A percentile compares a stretch with the other conserved stretches of the same genome.
Evolutionary conservation across 2,797 vertebrate species (phyloP).

Genomic region (Sebastes miniatus): DNA sequence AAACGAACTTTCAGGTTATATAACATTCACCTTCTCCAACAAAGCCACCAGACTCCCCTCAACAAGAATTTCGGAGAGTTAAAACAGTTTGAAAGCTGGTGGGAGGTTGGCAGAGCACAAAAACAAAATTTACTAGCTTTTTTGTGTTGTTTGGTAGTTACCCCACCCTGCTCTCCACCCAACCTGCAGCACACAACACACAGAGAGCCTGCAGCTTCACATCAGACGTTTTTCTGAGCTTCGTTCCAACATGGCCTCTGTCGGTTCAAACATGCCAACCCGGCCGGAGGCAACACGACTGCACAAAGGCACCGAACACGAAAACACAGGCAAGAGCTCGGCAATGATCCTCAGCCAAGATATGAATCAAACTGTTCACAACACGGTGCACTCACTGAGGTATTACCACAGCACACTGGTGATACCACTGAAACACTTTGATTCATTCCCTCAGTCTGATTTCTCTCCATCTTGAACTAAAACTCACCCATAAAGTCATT

Average conservation of each 20-base stretch:
- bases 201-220: conserved; percentile 43
- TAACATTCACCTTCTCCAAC: background rate
- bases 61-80: background rate
- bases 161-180: conserved; percentile 13
- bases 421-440: background rate
- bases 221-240: conserved; percentile 8
- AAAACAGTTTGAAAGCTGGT: background rate
- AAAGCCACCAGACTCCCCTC: background rate
- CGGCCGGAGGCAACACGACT: conserved; percentile 29
- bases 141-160: background rate
- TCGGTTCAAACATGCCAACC: conserved; percentile 30
- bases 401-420: background rate
- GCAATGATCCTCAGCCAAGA: conserved; percentile 16
- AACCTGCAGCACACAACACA: background rate
- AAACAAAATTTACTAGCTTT: background rate
- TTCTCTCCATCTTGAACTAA: background rate
- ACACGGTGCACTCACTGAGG: background rate
- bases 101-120: background rate
- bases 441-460: background rate
- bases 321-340: conserved; percentile 9
- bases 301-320: conserved; percentile 4
- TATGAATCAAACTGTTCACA: conserved; percentile 16
- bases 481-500: background rate
- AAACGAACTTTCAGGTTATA: background rate
- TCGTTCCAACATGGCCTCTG: conserved; percentile 43